phyloP scores from a whole-genome alignment of 2,113 vertebrate species.

The Alaudala cheleensis region DNA sequence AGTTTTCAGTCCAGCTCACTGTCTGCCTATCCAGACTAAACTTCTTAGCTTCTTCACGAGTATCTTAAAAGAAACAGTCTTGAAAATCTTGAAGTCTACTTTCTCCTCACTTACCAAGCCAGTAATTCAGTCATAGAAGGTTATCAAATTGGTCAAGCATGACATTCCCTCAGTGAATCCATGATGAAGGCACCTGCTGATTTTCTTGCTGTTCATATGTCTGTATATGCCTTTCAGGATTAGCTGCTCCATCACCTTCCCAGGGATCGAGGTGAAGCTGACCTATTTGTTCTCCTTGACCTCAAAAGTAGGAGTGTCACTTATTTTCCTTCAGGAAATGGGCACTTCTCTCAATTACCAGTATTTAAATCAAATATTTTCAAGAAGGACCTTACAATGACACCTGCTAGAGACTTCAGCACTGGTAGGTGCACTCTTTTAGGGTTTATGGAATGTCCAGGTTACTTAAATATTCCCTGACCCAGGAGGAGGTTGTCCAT shows the following conservation, averaged over 20 bases:
- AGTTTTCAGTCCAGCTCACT: neutral
- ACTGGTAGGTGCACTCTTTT: accelerated
- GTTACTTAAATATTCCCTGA: neutral
- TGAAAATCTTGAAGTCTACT: neutral
- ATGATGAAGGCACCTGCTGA: neutral
- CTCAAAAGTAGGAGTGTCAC: neutral
- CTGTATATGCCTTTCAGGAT: neutral
- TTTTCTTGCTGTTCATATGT: neutral
- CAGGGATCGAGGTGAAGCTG: neutral
- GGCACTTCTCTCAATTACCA: neutral
- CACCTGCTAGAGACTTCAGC: neutral
- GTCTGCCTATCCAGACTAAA: neutral
- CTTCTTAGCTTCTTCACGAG: neutral
- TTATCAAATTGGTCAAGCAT: neutral
- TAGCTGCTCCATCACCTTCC: neutral
- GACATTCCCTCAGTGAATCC: neutral
- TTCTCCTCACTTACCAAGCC: neutral
- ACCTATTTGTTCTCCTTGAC: neutral
- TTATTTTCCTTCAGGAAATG: neutral
- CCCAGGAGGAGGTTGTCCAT: no score
- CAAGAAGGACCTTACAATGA: neutral
- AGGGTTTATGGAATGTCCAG: neutral
- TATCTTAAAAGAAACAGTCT: neutral
- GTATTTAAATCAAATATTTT: neutral
- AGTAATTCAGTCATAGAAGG: neutral